phyloP scores from a whole-genome alignment of 1,140 invertebrate species.

The Drosophila seguyi region DNA sequence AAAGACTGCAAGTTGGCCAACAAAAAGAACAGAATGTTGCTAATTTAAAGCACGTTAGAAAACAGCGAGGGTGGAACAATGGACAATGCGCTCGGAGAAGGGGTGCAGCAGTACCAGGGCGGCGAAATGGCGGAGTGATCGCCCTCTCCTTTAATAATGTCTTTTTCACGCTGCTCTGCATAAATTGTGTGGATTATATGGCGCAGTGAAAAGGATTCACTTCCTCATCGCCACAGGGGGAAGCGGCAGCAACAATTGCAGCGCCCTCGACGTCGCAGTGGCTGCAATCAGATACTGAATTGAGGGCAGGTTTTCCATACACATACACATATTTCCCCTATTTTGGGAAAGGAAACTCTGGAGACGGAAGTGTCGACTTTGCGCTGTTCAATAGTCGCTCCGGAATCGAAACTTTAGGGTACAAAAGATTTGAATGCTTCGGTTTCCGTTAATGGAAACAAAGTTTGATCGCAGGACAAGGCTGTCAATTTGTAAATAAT shows the following conservation, averaged over 20 bases:
- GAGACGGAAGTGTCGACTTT: slow-evolving; percentile 34
- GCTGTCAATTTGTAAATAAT: background rate
- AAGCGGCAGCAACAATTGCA: slow-evolving; percentile 52
- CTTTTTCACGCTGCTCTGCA: slow-evolving; percentile 67
- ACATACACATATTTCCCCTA: background rate
- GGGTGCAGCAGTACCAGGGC: background rate
- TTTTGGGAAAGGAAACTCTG: slow-evolving; percentile 4
- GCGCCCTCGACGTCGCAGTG: slow-evolving; percentile 13
- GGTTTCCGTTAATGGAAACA: background rate
- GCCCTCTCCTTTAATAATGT: slow-evolving; percentile 32
- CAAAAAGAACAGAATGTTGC: slow-evolving; percentile 55
- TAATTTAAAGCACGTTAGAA: slow-evolving; percentile 70
- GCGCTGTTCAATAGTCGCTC: slow-evolving; percentile 14
- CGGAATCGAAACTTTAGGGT: background rate
- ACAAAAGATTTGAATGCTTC: background rate
- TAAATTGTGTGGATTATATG: slow-evolving; percentile 79
- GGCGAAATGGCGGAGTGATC: background rate
- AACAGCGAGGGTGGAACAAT: slow-evolving; percentile 41
- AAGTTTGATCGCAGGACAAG: background rate
- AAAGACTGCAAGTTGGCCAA: slow-evolving; percentile 54
- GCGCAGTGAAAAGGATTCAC: slow-evolving; percentile 79
- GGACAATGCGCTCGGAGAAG: slow-evolving; percentile 7
- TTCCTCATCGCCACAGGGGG: slow-evolving; percentile 31
- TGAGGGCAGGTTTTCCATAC: slow-evolving; percentile 54
- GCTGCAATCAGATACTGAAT: slow-evolving; percentile 56